phyloP scores from a whole-genome alignment of 2,113 vertebrate species.

The Oenanthe oenanthe region DNA sequence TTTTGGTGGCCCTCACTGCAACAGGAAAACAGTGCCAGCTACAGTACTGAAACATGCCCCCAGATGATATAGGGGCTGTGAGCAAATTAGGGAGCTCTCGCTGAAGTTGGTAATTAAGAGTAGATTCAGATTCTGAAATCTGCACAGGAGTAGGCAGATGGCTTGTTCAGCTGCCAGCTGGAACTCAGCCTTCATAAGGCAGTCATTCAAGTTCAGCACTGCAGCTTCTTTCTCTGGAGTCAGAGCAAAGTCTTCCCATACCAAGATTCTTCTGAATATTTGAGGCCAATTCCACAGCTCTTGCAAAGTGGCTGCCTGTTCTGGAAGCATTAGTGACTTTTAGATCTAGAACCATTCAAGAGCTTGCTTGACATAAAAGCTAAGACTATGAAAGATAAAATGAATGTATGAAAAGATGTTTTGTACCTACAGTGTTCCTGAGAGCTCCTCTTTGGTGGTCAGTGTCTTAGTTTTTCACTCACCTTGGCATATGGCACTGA shows the following conservation, averaged over 20 bases:
- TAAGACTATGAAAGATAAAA: background rate
- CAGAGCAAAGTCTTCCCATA: background rate
- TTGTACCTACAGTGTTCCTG: background rate
- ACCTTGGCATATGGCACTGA: background rate
- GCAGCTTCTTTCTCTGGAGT: background rate
- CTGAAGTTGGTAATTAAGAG: constrained; percentile 66
- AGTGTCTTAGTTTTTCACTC: background rate
- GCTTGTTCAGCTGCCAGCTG: constrained; percentile 53
- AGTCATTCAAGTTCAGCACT: constrained; percentile 18
- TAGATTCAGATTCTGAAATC: constrained; percentile 57
- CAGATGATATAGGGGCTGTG: constrained; percentile 38
- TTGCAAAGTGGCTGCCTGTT: background rate
- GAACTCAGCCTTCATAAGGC: constrained; percentile 35
- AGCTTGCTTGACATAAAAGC: background rate
- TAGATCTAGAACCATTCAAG: background rate
- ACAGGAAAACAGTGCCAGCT: background rate
- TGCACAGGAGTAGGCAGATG: constrained; percentile 55
- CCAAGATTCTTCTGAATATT: background rate
- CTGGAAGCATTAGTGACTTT: background rate
- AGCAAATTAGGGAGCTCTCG: constrained; percentile 58
- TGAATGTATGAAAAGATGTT: background rate
- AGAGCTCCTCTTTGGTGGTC: background rate
- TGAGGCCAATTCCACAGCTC: background rate
- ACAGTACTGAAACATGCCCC: constrained; percentile 50
- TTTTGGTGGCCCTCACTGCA: background rate